phyloP scores from a whole-genome alignment of 2,888 invertebrate species.

The Physocephala rufipes region DNA sequence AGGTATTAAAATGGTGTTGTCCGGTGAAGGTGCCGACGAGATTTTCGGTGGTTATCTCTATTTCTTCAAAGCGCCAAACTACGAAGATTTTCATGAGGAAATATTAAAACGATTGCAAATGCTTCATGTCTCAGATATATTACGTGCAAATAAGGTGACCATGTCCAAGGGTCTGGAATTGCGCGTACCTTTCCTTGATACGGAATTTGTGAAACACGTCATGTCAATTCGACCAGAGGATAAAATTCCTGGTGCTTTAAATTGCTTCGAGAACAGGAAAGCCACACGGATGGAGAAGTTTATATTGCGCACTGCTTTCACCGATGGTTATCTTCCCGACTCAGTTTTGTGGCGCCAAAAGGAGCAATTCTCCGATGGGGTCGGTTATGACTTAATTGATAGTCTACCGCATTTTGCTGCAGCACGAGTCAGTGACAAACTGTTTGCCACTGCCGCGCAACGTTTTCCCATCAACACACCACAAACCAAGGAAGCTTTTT shows the following conservation, averaged over 20 bases:
- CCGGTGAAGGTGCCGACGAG: constrained; percentile 96
- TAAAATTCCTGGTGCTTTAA: constrained; percentile 71
- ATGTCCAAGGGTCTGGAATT: constrained; percentile 80
- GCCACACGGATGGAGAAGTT: constrained; percentile 76
- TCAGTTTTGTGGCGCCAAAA: constrained; percentile 93
- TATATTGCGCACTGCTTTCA: constrained; percentile 85
- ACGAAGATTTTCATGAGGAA: constrained; percentile 78
- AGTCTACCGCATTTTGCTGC: constrained; percentile 67
- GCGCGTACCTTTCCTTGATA: constrained; percentile 89
- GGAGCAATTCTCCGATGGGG: constrained; percentile 77
- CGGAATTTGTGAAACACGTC: constrained; percentile 84
- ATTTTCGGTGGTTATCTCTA: constrained; percentile 96
- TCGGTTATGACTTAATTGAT: constrained; percentile 65
- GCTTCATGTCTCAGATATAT: constrained; percentile 82
- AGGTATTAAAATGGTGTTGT: constrained; percentile 86
- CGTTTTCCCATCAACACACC: constrained; percentile 78
- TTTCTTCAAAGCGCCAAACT: constrained; percentile 86
- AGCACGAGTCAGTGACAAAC: constrained; percentile 72
- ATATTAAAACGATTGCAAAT: constrained; percentile 75
- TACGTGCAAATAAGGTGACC: constrained; percentile 83
- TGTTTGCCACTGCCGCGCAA: constrained; percentile 66
- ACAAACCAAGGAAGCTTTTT: constrained; percentile 78
- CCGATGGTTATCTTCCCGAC: constrained; percentile 77
- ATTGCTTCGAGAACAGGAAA: constrained; percentile 50
- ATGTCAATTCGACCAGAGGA: constrained; percentile 75